Conservation (phyloP, 1,140 invertebrate genomes). For the Drosophila teissieri region DNA sequence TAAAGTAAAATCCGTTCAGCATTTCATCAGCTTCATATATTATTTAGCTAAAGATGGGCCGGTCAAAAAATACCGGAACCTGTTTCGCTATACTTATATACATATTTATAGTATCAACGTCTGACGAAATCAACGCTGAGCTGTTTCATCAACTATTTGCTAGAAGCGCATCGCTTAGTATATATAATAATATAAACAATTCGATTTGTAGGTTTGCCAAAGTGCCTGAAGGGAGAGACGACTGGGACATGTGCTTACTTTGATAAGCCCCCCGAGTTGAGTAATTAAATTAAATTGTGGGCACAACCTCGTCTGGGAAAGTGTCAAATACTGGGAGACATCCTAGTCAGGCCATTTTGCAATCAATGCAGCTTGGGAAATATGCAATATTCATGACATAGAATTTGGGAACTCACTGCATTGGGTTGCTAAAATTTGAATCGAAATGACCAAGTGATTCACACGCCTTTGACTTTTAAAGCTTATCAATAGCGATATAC, state of each 20-base stretch:
- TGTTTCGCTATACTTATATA: conserved; percentile 8
- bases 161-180: conserved; percentile 18
- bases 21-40: conserved; percentile 36
- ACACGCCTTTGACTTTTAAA: neutral
- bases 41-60: conserved; percentile 38
- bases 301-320: conserved; percentile 5
- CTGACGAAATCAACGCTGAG: conserved; percentile 42
- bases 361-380: neutral
- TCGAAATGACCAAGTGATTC: conserved; percentile 9
- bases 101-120: conserved; percentile 14
- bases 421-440: too few species aligned
- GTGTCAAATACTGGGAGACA: neutral
- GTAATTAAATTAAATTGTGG: neutral
- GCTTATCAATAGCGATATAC: conserved; percentile 28
- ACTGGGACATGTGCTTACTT: neutral
- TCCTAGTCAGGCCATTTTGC: neutral
- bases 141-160: conserved; percentile 50
- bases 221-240: neutral
- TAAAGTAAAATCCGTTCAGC: conserved; percentile 8
- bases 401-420: too few species aligned
- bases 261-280: conserved; percentile 10
- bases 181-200: conserved; percentile 19
- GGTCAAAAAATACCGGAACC: conserved; percentile 38
- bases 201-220: neutral
- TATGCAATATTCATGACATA: too few species aligned